Base-by-base conservation (phyloP, 2,113 vertebrate genomes). In the Anoura caudifer region DNA sequence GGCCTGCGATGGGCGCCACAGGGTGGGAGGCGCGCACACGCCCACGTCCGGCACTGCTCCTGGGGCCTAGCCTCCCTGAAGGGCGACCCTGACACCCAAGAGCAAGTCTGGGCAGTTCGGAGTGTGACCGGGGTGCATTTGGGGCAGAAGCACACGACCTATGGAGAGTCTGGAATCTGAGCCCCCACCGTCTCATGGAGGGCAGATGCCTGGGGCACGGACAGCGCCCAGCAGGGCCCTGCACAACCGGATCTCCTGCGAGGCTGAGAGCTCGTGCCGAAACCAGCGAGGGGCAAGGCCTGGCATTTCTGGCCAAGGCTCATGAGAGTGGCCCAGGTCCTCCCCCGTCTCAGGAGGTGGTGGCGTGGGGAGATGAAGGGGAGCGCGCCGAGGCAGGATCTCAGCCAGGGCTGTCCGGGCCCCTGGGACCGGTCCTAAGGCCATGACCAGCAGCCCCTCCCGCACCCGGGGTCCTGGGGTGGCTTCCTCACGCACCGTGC, bases 11-110 rank as follows among this genome's bases (percentile, higher is more conserved):
- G 95, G 22, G 75, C 75, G 50, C 31, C 11, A 15, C n/a, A 2
- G 7, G 85, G 63, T 11, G 31, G 76, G 47, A 63, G 80, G 19
- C 43, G 45, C 4, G 0, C 17, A 20, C 19, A 56, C 91, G n/a
- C 96, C 95, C 38, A 95, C 89, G 67, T 82, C 56, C 91, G 65
- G 86, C 93, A 14, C 52, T 95, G 26, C 7, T 93, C 19, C 56
- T 90, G 5, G 5, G 70, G 89, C 13, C 14, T 87, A 43, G 61
- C 92, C 70, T 90, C 93, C 54, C 7, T 90, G 76, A 94, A 84
- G 1, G 92, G 76, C 13, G 87, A 87, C 56, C 11, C 17, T 12
- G 72, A 93, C 59, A 67, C 73, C 33, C 83, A 93, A 54, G 33
- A 89, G 1, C 82, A 89, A 20, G 28, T 95, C 38, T 91, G 92